Base-by-base conservation (phyloP, 2,113 vertebrate genomes). In the Heterochromis multidens region DNA sequence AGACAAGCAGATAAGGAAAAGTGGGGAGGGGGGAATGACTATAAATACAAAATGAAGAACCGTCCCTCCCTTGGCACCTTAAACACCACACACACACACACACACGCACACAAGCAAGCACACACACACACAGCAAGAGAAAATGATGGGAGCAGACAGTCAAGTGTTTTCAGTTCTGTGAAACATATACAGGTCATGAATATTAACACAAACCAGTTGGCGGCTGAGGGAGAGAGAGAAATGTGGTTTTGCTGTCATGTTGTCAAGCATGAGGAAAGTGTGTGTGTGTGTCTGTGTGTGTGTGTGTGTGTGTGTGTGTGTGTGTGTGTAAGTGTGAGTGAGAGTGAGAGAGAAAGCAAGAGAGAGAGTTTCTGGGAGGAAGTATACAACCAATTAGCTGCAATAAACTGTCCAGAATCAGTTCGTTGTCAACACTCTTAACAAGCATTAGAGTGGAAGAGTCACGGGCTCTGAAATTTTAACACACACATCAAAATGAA, bases 131-230 rank as follows among this genome's bases (percentile, higher is more conserved):
- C 12, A 70, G 87, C 19, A 6, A 82, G 57, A 43, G 67, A 83
- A 85, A 87, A 77, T 87, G 88, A 88, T 87, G 88, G 79, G 87
- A 93, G 92, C 91, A 92, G 89, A 93, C 89, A 90, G 89, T 90
- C 86, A 89, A 93, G 90, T 93, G 92, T 93, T 91, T 93, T 86
- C 61, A 91, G 82, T 83, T 90, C 83, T 88, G 85, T 85, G 89
- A 89, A 93, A 92, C 92, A 90, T 89, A 91, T 76, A 92, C 87
- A 90, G 89, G 89, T 93, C 91, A 93, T 92, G 88, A 94, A 93
- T 94, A 93, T 93, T 92, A 94, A 94, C 85, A 76, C 77, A 85
- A 90, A 83, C 17, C 88, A 93, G 90, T 87, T 85, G 90, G 88
- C 83, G 84, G 84, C 81, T 80, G 85, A 88, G 77, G 16, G 65